phyloP scores from a whole-genome alignment of 2,888 invertebrate species.

The Pyrrhia umbra region DNA sequence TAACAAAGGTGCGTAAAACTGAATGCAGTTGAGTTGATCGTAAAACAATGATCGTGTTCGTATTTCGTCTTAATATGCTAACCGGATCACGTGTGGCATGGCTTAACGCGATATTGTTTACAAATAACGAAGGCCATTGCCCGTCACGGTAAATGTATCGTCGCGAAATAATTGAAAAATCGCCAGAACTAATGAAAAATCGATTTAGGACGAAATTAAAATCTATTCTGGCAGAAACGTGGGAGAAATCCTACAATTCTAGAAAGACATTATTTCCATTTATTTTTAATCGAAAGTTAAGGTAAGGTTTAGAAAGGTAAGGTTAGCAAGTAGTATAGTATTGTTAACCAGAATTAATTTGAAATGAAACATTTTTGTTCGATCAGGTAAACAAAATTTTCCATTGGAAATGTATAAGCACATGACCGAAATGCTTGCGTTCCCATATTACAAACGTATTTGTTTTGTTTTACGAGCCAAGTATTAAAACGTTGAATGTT shows the following conservation, averaged over 20 bases:
- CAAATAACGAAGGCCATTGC: conserved; percentile 46
- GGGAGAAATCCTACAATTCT: not conserved
- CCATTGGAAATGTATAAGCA: no score
- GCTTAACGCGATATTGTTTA: conserved; percentile 51
- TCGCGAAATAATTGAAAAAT: conserved; percentile 17
- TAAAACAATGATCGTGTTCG: conserved; percentile 53
- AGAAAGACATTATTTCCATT: not conserved
- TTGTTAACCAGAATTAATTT: no score
- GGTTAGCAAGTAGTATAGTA: no score
- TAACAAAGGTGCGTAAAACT: conserved; percentile 27
- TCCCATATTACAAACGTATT: conserved; percentile 8
- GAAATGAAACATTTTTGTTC: no score
- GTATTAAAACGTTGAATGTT: not conserved
- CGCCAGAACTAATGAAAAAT: conserved; percentile 1
- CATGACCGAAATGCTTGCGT: no score
- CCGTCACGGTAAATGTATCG: conserved; percentile 16
- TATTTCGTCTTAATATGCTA: conserved; percentile 43
- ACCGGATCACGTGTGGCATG: conserved; percentile 43
- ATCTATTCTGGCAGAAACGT: not conserved
- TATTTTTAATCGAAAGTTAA: no score
- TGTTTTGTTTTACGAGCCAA: conserved; percentile 9
- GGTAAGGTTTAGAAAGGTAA: no score
- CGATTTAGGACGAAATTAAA: not conserved
- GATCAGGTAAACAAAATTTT: no score
- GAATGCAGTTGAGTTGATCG: conserved; percentile 19